Evolutionary conservation across 64 coral and sea anemone species (phyloP).

Genomic region (Montipora foliosa): DNA sequence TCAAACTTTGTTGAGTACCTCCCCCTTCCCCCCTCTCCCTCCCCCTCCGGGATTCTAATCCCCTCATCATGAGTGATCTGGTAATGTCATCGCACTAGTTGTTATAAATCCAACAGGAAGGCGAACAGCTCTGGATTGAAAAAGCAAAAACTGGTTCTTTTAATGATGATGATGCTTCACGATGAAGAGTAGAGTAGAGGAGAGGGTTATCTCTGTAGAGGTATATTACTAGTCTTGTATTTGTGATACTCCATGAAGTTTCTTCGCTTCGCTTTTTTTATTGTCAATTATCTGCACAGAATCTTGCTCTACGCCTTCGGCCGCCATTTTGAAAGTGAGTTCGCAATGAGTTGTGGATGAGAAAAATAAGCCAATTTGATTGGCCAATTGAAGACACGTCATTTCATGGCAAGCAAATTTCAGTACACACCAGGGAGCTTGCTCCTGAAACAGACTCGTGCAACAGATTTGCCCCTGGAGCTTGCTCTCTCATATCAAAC

Average conservation of each 20-base stretch:
- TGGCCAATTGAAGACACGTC: slow-evolving; percentile 23
- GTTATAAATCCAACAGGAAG: slow-evolving; percentile 24
- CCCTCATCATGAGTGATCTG: too few relatives aligned
- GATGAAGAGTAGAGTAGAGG: neutral
- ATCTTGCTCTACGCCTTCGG: slow-evolving; percentile 37
- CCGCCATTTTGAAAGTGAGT: slow-evolving; percentile 39
- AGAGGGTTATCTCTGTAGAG: neutral
- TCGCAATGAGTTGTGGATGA: slow-evolving; percentile 27
- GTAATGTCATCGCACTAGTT: neutral
- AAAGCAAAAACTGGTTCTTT: slow-evolving; percentile 49
- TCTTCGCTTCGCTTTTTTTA: slow-evolving; percentile 21
- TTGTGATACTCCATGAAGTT: neutral
- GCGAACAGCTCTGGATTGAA: slow-evolving; percentile 16
- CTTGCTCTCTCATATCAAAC: neutral
- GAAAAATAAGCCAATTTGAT: slow-evolving; percentile 34
- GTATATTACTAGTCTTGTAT: slow-evolving; percentile 37
- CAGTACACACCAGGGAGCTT: slow-evolving; percentile 42
- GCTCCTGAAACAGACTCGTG: slow-evolving; percentile 31
- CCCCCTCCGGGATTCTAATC: too few relatives aligned
- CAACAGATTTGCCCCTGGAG: slow-evolving; percentile 26
- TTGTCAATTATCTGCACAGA: neutral
- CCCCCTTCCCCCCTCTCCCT: too few relatives aligned
- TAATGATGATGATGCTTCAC: slow-evolving; percentile 44
- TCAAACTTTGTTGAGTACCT: too few relatives aligned
- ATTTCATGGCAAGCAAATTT: neutral